Conservation (phyloP, 2,113 vertebrate species). For the Antennarius striatus region DNA sequence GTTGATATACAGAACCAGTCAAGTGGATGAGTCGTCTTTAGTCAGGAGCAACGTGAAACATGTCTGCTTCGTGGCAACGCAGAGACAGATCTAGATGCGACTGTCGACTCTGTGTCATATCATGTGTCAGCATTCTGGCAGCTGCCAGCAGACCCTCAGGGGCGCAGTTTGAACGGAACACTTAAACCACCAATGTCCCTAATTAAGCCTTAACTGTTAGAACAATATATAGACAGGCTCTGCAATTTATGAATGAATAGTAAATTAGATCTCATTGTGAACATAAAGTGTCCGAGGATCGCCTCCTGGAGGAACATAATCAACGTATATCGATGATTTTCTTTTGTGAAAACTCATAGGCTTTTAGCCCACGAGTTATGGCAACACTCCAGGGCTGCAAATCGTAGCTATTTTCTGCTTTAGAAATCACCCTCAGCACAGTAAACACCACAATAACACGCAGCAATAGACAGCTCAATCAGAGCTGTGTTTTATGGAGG, state of each 20-base stretch:
- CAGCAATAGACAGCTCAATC: conserved; percentile 19
- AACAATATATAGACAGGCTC: neutral
- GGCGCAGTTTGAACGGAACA: conserved; percentile 24
- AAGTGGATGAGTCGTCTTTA: no score
- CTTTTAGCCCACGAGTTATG: conserved; percentile 44
- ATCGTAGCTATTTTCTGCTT: conserved; percentile 30
- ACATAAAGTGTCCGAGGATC: conserved; percentile 44
- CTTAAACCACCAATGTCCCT: conserved; percentile 23
- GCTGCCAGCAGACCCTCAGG: conserved; percentile 32
- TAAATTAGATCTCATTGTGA: conserved; percentile 53
- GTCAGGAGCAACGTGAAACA: no score
- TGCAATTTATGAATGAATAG: conserved; percentile 42
- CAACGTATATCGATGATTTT: conserved; percentile 39
- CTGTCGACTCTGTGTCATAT: neutral
- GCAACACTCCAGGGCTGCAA: conserved; percentile 2
- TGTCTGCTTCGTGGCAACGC: no score
- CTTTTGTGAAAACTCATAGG: conserved; percentile 28
- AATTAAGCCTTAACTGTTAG: conserved; percentile 5
- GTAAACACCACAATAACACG: conserved; percentile 4
- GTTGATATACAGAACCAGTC: no score
- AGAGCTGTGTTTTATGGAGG: conserved; percentile 3
- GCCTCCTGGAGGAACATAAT: conserved; percentile 46
- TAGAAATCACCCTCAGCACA: conserved; percentile 16
- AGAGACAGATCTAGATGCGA: no score
- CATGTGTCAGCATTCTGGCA: conserved; percentile 34